Conservation (phyloP, 2,797 vertebrate genomes). For the Brachymystax lenok region DNA sequence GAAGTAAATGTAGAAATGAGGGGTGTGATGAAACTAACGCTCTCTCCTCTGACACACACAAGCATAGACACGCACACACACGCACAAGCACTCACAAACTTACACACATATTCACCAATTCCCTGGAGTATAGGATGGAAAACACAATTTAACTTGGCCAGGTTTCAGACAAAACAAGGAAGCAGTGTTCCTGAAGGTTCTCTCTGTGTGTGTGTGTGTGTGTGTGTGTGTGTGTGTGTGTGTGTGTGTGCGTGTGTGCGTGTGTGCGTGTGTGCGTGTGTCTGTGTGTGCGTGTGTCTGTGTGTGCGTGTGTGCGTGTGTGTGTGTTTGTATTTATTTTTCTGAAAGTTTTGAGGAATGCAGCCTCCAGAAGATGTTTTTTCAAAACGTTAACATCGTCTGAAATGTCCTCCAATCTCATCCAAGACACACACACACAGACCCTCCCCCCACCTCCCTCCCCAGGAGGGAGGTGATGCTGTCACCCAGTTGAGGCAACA, state of each 20-base stretch:
- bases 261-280: background rate
- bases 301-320: background rate
- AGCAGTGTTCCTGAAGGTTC: slow-evolving; percentile 21
- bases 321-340: background rate
- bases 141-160: slow-evolving; percentile 8
- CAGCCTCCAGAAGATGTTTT: background rate
- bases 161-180: slow-evolving; percentile 46
- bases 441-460: background rate
- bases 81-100: background rate
- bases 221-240: background rate
- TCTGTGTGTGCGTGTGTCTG: background rate
- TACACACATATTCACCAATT: slow-evolving; percentile 14
- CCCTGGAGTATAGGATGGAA: too few relatives aligned
- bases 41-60: slow-evolving; percentile 6
- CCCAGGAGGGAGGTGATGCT: background rate
- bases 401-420: background rate
- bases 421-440: background rate
- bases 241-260: background rate
- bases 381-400: background rate
- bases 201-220: background rate
- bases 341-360: background rate
- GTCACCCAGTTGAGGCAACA: background rate
- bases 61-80: slow-evolving; percentile 2
- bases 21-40: slow-evolving; percentile 23
- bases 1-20: slow-evolving; percentile 33